Evolutionary conservation across 2,113 vertebrate species (phyloP), one percentile per base, ranked within the genome.

Genomic region (Jaculus jaculus): DNA sequence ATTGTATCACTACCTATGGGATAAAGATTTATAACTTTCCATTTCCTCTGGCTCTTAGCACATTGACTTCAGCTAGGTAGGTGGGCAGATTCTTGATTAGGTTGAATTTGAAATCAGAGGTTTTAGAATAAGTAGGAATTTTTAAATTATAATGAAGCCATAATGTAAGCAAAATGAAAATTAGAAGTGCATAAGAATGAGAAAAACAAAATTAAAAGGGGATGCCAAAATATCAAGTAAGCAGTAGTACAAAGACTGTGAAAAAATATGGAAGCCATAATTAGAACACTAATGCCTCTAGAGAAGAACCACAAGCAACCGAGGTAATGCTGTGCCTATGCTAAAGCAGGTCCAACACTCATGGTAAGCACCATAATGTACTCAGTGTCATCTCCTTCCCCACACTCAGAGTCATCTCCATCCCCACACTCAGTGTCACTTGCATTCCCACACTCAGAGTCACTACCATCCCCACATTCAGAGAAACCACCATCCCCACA

Each of bases 71-170:
- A 54, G 47, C 75, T 78, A 88, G 78, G n/a, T 30, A 86, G 54
- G 83, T 37, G 54, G 87, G 75, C 68, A 91, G 34, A n/a, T 86
- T 54, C 61, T 87, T 89, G 66, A 96, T 95, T 92, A 73, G 89
- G 63, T 72, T 42, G 26, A 81, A 94, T 83, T 80, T 86, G 74
- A 92, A 89, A 96, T 72, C 90, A 96, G 85, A 92, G 54, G 20
- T n/a, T 84, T 86, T 34, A 87, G 91, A 93, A 91, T 93, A 75
- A 89, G 20, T 75, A 87, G 54, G 80, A 84, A 80, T 94, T 72
- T 69, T 72, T 90, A 68, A 88, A 83, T 85, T 90, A 71, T 92
- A 92, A 84, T 77, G 66, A 90, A 79, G 32, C 30, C 32, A 88
- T 95, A 80, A 94, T 80, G 69, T 32, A 93, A 90, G 47, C 85